phyloP scores from a whole-genome alignment of 2,888 invertebrate genomes.

The Cepaea hortensis region DNA sequence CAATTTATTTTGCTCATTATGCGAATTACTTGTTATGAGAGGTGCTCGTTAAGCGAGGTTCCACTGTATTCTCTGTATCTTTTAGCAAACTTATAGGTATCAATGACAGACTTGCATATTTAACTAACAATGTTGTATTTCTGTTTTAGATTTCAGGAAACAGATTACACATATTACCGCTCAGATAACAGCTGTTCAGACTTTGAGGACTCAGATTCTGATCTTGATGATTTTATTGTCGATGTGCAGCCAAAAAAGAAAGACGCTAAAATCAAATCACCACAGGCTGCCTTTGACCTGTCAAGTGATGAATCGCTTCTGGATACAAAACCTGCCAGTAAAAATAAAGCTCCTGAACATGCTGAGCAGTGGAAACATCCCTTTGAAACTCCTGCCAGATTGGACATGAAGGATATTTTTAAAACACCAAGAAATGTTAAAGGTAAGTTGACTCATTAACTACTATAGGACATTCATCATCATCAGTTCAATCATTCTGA shows the following conservation, averaged over 20 bases:
- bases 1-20: too few relatives aligned
- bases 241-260: neutral
- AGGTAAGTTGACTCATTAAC: neutral
- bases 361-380: slow-evolving; percentile 16
- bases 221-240: slow-evolving; percentile 26
- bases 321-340: neutral
- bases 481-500: too few relatives aligned
- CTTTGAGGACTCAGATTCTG: slow-evolving; percentile 26
- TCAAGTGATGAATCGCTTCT: slow-evolving; percentile 9
- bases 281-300: neutral
- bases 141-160: neutral
- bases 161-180: neutral
- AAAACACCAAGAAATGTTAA: neutral
- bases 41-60: too few relatives aligned
- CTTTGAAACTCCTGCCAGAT: slow-evolving; percentile 25
- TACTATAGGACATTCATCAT: too few relatives aligned
- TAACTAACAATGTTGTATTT: neutral
- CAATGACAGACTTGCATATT: neutral
- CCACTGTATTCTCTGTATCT: too few relatives aligned
- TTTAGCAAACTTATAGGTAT: neutral
- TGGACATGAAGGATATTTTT: slow-evolving; percentile 12
- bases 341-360: neutral
- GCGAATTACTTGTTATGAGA: too few relatives aligned
- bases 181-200: neutral
- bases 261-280: neutral